A percentile compares a stretch with the other conserved stretches of the same genome.
Evolutionary conservation across 2,113 vertebrate genomes (phyloP).

Genomic region (Mohoua ochrocephala): DNA sequence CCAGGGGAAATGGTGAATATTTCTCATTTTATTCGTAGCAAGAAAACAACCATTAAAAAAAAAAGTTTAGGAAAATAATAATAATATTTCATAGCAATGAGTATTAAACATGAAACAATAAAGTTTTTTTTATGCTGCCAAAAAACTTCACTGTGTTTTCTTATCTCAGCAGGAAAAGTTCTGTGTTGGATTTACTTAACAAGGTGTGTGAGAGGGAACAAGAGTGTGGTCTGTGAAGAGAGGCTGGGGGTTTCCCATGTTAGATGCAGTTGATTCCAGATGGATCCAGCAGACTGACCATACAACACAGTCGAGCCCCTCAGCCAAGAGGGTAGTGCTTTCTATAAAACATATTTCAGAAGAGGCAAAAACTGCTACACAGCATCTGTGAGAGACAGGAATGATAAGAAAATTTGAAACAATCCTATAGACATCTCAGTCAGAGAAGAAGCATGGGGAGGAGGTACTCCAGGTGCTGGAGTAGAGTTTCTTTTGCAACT

Average conservation of each 20-base stretch:
- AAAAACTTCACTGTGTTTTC: neutral
- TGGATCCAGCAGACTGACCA: neutral
- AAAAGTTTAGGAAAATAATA: neutral
- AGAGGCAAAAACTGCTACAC: neutral
- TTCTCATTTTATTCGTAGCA: neutral
- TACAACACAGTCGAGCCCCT: neutral
- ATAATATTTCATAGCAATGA: neutral
- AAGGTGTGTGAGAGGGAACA: neutral
- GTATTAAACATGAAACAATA: neutral
- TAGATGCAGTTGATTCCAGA: neutral
- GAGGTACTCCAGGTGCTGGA: accelerated
- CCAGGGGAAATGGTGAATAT: neutral
- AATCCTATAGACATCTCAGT: accelerated
- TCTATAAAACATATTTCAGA: neutral
- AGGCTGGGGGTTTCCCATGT: neutral
- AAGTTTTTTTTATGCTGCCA: neutral
- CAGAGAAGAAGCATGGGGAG: neutral
- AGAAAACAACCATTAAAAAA: neutral
- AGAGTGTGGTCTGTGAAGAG: neutral
- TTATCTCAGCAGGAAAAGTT: neutral
- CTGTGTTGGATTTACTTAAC: neutral
- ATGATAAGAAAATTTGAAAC: neutral
- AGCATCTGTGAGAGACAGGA: neutral
- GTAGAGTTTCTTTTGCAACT: neutral
- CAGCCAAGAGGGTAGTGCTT: neutral